Evolutionary conservation across 2,888 invertebrate genomes (phyloP), one percentile per base, ranked within the genome.

Genomic region (Uropetala carovei): DNA sequence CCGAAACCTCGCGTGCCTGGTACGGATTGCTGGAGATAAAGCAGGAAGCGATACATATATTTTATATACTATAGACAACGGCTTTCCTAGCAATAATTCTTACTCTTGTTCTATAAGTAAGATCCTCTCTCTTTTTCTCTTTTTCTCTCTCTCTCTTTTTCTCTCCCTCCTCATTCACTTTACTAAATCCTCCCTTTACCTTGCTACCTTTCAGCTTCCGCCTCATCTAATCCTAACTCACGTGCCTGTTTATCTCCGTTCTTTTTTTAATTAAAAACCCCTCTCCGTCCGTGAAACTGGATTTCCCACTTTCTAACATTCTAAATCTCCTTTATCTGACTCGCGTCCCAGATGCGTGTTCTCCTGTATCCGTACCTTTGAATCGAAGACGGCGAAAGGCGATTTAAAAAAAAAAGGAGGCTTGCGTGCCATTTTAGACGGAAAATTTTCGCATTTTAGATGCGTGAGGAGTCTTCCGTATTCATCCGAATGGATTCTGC

Each of bases 221-320:
- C 11, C 43, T 5, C 43, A 18, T 64, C 64, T 30, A 16, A 30
- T 56, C 43, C 8, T 43, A 82, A 82, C n/a, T 27, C n/a, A 13
- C 83, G 8, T 18, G 1, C 22, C 18, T 3, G n/a, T 85, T 11
- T 57, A 22, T 58, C n/a, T 11, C 16, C 60, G 16, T 30, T n/a
- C 43, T 60, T 43, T 22, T 68, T 64, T 43, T n/a, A n/a, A n/a
- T 43, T 14, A 18, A 59, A 30, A 60, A 58, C 13, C 18, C n/a
- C 27, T 84, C 7, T 30, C 11, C 9, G 5, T 30, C 14, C 14
- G 18, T 57, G 14, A 16, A 18, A 0, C 14, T 58, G 85, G 60
- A 64, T 13, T 60, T 60, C 64, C 64, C 43, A 64, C 89, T 89
- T 89, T 89, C 89, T 89, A 64, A 56, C 64, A n/a, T 60, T 89